Evolutionary conservation across 2,113 vertebrate genomes (phyloP).

Genomic region (Nettapus auritus): DNA sequence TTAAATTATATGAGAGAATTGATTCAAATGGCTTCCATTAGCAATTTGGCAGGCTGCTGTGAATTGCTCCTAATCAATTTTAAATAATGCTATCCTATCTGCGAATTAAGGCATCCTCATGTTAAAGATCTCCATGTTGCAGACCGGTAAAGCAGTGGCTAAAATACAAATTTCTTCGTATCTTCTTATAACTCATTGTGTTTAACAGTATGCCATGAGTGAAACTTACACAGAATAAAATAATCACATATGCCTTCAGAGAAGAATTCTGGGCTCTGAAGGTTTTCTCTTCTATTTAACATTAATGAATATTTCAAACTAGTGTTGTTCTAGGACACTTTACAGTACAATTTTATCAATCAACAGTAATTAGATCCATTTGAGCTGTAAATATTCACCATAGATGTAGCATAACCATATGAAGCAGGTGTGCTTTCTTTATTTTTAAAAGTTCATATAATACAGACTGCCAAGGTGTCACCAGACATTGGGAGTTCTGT

Average conservation of each 20-base stretch:
- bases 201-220: slow-evolving; percentile 56
- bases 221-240: background rate
- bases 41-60: slow-evolving; percentile 77
- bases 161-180: slow-evolving; percentile 45
- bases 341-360: slow-evolving; percentile 29
- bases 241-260: background rate
- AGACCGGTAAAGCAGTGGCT: slow-evolving; percentile 64
- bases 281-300: slow-evolving; percentile 17
- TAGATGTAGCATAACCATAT: background rate
- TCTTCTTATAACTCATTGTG: slow-evolving; percentile 58
- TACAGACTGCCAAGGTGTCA: background rate
- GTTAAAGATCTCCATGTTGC: slow-evolving; percentile 25
- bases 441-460: background rate
- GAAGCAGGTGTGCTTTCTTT: background rate
- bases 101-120: slow-evolving; percentile 31
- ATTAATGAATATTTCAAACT: slow-evolving; percentile 35
- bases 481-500: background rate
- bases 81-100: slow-evolving; percentile 72
- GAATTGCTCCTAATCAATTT: slow-evolving; percentile 80
- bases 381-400: slow-evolving; percentile 19
- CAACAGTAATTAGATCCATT: slow-evolving; percentile 50
- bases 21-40: slow-evolving; percentile 83
- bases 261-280: background rate
- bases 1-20: slow-evolving; percentile 82
- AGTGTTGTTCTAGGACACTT: background rate